These are phyloP conservation scores for Intellagama lesueurii DNA, from an alignment of 2,797 vertebrate species.

Conservation along the genomic window DNA sequence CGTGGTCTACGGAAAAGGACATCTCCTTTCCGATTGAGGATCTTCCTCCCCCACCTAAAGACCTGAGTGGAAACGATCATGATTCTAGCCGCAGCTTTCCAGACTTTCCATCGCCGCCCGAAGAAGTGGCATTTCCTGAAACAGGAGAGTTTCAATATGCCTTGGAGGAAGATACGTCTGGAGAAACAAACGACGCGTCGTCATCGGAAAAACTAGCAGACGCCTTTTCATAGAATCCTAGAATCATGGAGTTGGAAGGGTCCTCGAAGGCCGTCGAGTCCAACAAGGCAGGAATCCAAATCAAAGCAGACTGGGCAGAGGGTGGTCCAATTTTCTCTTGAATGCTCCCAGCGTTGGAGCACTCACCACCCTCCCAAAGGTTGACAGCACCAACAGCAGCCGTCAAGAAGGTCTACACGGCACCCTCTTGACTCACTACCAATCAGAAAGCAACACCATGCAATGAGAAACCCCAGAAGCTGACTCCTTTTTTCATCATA, in stretches of 20 bases:
- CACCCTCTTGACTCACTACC: too few relatives aligned
- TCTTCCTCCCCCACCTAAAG: conserved; percentile 63
- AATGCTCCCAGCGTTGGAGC: background rate
- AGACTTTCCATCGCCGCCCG: conserved; percentile 73
- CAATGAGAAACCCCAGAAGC: too few relatives aligned
- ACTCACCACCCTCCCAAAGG: background rate
- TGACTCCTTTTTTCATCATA: too few relatives aligned
- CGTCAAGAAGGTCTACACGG: too few relatives aligned
- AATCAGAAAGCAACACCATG: too few relatives aligned
- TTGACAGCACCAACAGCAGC: too few relatives aligned
- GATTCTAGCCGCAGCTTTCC: conserved; percentile 20
- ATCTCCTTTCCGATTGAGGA: conserved; percentile 54
- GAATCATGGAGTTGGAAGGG: too few relatives aligned
- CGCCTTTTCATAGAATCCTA: conserved; percentile 9
- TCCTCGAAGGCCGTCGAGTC: background rate
- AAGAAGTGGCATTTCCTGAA: conserved; percentile 52
- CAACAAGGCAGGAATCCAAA: background rate
- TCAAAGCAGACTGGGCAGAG: background rate
- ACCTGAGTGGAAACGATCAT: conserved; percentile 64
- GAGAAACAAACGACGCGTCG: conserved; percentile 64
- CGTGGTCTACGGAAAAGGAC: conserved; percentile 61
- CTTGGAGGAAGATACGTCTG: conserved; percentile 68
- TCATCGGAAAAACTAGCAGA: conserved; percentile 56
- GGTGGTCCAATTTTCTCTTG: too few relatives aligned
- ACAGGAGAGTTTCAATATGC: conserved; percentile 17